Evolutionary conservation across 2,113 vertebrate species (phyloP).

Genomic region (Mugil cephalus): DNA sequence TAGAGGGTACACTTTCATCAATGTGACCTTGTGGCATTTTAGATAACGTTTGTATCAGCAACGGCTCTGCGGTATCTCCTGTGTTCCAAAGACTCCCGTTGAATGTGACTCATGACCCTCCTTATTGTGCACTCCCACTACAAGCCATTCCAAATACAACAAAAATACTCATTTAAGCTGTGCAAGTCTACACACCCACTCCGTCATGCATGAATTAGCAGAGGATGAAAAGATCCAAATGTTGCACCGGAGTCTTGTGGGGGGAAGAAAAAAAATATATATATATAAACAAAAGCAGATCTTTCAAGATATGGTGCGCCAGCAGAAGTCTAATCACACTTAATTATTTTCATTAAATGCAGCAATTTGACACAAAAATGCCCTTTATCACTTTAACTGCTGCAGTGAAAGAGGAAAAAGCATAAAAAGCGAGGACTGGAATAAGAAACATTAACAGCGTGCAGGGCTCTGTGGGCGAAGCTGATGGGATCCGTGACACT

Average conservation of each 20-base stretch:
- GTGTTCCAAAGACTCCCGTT: conserved; percentile 18
- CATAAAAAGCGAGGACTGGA: conserved; percentile 33
- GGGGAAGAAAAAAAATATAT: background rate
- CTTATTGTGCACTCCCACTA: conserved; percentile 6
- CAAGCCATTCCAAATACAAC: conserved; percentile 57
- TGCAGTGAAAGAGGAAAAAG: conserved; percentile 52
- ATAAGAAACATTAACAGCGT: conserved; percentile 4
- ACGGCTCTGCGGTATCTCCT: conserved; percentile 14
- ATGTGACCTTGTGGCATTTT: background rate
- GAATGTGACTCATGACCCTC: conserved; percentile 43
- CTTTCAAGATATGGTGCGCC: background rate
- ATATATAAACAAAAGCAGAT: background rate
- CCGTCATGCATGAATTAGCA: conserved; percentile 12
- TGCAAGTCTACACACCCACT: conserved; percentile 33
- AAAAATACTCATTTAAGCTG: conserved; percentile 44
- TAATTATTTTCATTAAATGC: conserved; percentile 29
- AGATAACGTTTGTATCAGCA: conserved; percentile 35
- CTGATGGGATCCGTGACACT: accelerated
- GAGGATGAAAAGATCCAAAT: conserved; percentile 45
- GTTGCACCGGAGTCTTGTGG: conserved; percentile 9
- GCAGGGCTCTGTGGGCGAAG: background rate
- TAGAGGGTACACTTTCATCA: conserved; percentile 49
- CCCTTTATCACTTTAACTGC: conserved; percentile 26
- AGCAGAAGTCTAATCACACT: conserved; percentile 44
- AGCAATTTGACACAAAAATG: conserved; percentile 20